Percentiles rank a stretch among this genome's conserved stretches.
These are phyloP conservation scores for Diploscapter pachys DNA, from an alignment of 1,140 invertebrate species.

Conservation along the genomic window DNA sequence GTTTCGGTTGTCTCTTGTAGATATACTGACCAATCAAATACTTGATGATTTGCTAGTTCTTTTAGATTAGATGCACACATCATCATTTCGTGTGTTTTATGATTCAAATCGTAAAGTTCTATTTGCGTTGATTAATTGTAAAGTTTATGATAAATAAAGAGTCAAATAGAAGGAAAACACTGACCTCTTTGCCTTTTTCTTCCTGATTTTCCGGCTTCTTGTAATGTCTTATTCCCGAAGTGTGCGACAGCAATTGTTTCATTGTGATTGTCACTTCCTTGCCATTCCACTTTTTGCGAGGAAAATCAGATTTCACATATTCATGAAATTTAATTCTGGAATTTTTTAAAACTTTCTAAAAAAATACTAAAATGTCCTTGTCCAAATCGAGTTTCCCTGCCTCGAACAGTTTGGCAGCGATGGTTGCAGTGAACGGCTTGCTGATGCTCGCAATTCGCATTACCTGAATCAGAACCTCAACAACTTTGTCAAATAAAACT, in stretches of 20 bases:
- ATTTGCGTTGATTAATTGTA: too few relatives aligned
- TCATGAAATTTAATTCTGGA: conserved; percentile 35
- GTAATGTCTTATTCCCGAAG: conserved; percentile 50
- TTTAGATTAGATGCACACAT: too few relatives aligned
- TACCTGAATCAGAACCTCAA: conserved; percentile 41
- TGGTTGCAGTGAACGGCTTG: conserved; percentile 66
- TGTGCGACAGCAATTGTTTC: conserved; percentile 45
- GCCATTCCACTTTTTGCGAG: conserved; percentile 63
- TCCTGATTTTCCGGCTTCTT: conserved; percentile 23
- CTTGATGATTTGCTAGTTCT: too few relatives aligned
- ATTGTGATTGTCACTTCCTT: conserved; percentile 59
- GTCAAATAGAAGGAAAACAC: too few relatives aligned
- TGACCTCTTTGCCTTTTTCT: background rate
- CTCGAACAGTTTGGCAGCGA: conserved; percentile 66
- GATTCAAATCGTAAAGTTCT: too few relatives aligned
- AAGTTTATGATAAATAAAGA: too few relatives aligned
- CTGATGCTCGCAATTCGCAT: conserved; percentile 70
- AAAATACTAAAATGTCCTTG: conserved; percentile 62
- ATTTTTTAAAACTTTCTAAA: background rate
- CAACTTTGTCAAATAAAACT: background rate
- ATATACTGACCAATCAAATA: too few relatives aligned
- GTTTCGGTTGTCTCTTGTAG: background rate
- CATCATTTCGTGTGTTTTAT: too few relatives aligned
- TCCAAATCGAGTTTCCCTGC: conserved; percentile 67
- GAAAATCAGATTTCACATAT: conserved; percentile 62